phyloP scores from a whole-genome alignment of 1,140 invertebrate genomes.

The Chrysoperla carnea region DNA sequence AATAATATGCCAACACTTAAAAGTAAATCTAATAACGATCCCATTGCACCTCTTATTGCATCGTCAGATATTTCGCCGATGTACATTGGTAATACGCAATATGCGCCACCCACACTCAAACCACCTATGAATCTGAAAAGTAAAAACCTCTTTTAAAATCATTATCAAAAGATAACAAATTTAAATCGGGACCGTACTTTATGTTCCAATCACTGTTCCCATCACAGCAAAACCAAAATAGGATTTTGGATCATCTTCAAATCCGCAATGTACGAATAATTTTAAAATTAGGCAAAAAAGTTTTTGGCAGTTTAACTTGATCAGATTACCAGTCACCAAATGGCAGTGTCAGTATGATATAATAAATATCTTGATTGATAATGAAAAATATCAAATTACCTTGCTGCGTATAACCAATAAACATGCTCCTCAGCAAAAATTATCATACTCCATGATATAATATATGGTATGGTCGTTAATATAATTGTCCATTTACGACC shows the following conservation, averaged over 20 bases:
- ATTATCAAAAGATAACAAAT: constrained; percentile 42
- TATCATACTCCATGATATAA: constrained; percentile 41
- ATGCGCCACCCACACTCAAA: constrained; percentile 41
- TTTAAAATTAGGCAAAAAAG: too few species aligned
- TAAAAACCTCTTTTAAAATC: constrained; percentile 22
- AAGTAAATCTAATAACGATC: constrained; percentile 46
- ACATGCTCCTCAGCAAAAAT: constrained; percentile 21
- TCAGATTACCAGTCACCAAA: too few species aligned
- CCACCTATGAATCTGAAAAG: constrained; percentile 34
- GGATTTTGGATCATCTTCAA: too few species aligned
- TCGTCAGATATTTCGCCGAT: constrained; percentile 40
- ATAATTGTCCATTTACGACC: constrained; percentile 45
- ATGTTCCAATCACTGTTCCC: too few species aligned
- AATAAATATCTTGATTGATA: too few species aligned
- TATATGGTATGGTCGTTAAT: constrained; percentile 31
- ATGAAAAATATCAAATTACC: background rate
- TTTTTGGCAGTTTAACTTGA: too few species aligned
- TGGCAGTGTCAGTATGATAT: too few species aligned
- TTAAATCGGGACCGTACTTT: constrained; percentile 33
- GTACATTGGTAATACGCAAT: constrained; percentile 37
- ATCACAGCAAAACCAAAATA: too few species aligned
- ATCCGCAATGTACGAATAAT: too few species aligned
- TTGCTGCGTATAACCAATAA: background rate
- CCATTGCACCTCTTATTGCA: constrained; percentile 44
- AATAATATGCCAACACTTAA: constrained; percentile 41